Evolutionary conservation across 2,888 invertebrate species (phyloP).

Genomic region (Rotaria macrura): DNA sequence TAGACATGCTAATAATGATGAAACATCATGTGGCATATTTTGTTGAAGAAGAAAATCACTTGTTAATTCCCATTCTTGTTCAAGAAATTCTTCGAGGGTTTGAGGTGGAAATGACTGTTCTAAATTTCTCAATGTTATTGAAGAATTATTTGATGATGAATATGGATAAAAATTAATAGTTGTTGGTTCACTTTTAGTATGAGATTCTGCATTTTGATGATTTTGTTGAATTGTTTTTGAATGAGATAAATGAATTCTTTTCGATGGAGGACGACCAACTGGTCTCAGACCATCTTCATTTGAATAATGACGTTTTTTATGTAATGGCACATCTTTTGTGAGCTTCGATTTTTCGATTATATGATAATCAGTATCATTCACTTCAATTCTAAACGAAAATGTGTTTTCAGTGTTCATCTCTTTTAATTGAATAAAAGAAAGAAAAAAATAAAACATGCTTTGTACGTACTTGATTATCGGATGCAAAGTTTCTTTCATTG

Average conservation of each 20-base stretch:
- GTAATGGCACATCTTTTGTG: background rate
- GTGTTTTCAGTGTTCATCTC: too few species aligned
- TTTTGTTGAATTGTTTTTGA: background rate
- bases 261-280: background rate
- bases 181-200: background rate
- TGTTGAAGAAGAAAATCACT: conserved; percentile 16
- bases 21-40: conserved; percentile 4
- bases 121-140: background rate
- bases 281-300: background rate
- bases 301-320: background rate
- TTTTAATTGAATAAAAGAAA: background rate
- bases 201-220: background rate
- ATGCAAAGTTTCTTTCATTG: background rate
- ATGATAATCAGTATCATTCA: background rate
- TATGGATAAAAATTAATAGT: background rate
- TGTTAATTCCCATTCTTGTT: conserved; percentile 9
- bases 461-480: background rate
- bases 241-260: background rate
- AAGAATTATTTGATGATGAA: background rate
- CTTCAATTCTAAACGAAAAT: background rate
- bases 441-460: too few species aligned
- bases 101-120: background rate
- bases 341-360: background rate
- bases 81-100: conserved; percentile 6
- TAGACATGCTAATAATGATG: conserved; percentile 6